Evolutionary conservation across 2,797 vertebrate genomes (phyloP).

Genomic region (Crocodylus rhombifer): DNA sequence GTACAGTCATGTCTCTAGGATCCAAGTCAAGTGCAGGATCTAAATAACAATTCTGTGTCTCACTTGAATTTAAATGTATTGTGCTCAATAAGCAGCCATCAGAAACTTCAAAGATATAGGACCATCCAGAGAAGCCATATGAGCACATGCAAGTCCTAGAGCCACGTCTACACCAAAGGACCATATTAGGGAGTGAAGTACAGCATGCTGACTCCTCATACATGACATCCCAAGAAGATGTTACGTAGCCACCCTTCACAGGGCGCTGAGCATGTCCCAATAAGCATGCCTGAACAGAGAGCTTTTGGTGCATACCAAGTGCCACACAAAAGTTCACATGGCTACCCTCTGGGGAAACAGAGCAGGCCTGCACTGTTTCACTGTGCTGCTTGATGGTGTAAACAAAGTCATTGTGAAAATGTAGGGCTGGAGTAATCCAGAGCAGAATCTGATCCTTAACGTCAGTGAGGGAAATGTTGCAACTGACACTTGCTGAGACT

Average conservation of each 20-base stretch:
- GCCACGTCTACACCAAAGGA: too few relatives aligned
- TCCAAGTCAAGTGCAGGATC: slow-evolving; percentile 59
- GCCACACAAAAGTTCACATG: too few relatives aligned
- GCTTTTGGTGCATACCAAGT: too few relatives aligned
- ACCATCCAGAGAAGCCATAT: neutral
- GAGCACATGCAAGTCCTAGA: neutral
- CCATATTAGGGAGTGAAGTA: too few relatives aligned
- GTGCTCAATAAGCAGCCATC: slow-evolving; percentile 18
- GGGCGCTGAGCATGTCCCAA: too few relatives aligned
- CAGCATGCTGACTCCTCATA: too few relatives aligned
- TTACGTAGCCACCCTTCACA: too few relatives aligned
- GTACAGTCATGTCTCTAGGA: slow-evolving; percentile 33
- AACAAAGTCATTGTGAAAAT: neutral
- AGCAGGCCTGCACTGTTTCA: too few relatives aligned
- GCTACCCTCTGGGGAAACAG: too few relatives aligned
- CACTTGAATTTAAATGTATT: slow-evolving; percentile 40
- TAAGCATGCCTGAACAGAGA: too few relatives aligned
- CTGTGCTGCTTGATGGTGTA: too few relatives aligned
- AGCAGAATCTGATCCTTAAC: neutral
- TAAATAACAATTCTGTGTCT: slow-evolving; percentile 39
- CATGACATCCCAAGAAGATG: too few relatives aligned
- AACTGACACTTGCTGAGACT: neutral
- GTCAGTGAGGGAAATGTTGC: neutral
- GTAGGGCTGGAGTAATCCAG: fast-evolving
- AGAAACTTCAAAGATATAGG: slow-evolving; percentile 37